A percentile compares a stretch with the other conserved stretches of the same genome.
Evolutionary conservation across 1,140 invertebrate genomes (phyloP).

Genomic region (Chrysopa pallens): DNA sequence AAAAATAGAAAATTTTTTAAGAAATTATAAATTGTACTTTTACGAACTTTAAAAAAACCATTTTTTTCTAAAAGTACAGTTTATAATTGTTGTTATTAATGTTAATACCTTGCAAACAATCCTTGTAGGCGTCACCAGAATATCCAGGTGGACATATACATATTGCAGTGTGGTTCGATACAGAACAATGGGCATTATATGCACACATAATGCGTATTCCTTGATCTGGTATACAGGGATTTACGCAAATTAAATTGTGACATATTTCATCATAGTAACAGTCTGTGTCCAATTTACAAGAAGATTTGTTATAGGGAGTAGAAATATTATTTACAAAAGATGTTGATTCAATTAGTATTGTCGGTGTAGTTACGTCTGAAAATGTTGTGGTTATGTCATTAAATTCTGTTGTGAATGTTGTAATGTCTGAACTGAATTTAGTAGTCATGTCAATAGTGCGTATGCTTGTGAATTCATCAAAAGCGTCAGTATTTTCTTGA

Average conservation of each 20-base stretch:
- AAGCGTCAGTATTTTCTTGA: too few relatives aligned
- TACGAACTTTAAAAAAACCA: too few relatives aligned
- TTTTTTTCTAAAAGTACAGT: too few relatives aligned
- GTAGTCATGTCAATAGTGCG: too few relatives aligned
- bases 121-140: slow-evolving; percentile 18
- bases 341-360: background rate
- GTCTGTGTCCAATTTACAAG: slow-evolving; percentile 43
- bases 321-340: slow-evolving; percentile 1
- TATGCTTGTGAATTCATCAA: too few relatives aligned
- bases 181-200: slow-evolving; percentile 44
- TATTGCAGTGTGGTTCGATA: slow-evolving; percentile 45
- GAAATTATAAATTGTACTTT: too few relatives aligned
- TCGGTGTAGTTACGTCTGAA: background rate
- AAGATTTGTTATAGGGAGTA: slow-evolving; percentile 7
- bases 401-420: background rate
- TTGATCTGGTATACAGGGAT: slow-evolving; percentile 40
- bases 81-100: too few relatives aligned
- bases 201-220: slow-evolving; percentile 37
- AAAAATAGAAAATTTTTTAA: too few relatives aligned
- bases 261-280: slow-evolving; percentile 47
- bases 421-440: background rate
- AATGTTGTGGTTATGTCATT: background rate
- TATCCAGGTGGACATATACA: slow-evolving; percentile 47
- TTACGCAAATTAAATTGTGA: slow-evolving; percentile 46
- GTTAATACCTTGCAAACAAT: slow-evolving; percentile 20